A percentile compares a stretch with the other conserved stretches of the same genome.
Conservation (phyloP, 2,888 invertebrate species). For the Abrostola triplasia region DNA sequence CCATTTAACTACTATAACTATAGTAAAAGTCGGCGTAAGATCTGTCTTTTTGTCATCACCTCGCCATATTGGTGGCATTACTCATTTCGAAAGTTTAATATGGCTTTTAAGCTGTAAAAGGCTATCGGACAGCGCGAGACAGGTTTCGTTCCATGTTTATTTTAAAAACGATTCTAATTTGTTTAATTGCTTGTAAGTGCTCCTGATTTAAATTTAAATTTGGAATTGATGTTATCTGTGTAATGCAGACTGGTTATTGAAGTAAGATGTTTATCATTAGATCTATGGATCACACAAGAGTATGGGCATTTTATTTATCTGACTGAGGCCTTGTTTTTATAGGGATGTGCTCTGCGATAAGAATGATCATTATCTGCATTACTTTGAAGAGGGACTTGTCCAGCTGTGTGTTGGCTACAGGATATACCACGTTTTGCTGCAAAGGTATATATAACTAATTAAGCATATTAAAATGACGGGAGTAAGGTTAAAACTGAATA, state of each 20-base stretch:
- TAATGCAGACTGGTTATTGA: slow-evolving; percentile 17
- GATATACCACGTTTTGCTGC: neutral
- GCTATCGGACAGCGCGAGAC: slow-evolving; percentile 34
- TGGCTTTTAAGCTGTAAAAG: slow-evolving; percentile 47
- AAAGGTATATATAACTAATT: neutral
- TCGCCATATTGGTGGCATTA: slow-evolving; percentile 60
- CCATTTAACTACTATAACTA: slow-evolving; percentile 55
- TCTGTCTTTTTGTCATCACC: slow-evolving; percentile 62
- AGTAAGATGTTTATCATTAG: slow-evolving; percentile 19
- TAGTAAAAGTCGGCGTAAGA: slow-evolving; percentile 56
- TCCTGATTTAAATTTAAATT: slow-evolving; percentile 47
- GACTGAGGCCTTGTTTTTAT: neutral
- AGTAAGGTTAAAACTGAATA: neutral
- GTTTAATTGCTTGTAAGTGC: slow-evolving; percentile 41
- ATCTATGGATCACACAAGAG: slow-evolving; percentile 13
- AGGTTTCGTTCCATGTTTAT: slow-evolving; percentile 29
- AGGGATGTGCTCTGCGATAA: neutral
- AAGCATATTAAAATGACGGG: neutral
- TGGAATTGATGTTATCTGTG: slow-evolving; percentile 45
- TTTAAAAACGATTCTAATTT: slow-evolving; percentile 48
- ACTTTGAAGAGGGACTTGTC: neutral
- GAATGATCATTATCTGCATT: neutral
- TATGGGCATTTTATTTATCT: neutral
- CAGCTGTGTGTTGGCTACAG: neutral
- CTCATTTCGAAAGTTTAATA: slow-evolving; percentile 69